These are phyloP conservation scores for Agelas oroides DNA, from an alignment of 37 sponge, comb jelly and placozoan species.

Conservation along the genomic window DNA sequence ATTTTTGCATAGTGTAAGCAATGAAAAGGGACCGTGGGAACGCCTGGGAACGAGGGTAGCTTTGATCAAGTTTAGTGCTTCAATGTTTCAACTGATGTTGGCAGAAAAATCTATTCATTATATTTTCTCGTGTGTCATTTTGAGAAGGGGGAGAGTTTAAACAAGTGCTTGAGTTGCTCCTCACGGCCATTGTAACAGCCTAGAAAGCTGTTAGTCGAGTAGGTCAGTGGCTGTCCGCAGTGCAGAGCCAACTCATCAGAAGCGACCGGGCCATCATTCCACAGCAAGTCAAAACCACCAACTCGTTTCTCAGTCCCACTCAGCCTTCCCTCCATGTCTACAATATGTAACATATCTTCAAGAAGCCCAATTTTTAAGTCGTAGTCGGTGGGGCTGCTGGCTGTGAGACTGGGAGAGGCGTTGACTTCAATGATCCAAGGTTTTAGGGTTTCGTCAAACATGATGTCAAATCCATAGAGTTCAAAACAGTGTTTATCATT, in stretches of 20 bases:
- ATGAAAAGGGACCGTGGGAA: too few relatives aligned
- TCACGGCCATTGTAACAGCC: conserved; percentile 86
- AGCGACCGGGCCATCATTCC: conserved; percentile 98
- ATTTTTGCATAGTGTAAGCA: too few relatives aligned
- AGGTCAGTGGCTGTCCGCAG: conserved; percentile 84
- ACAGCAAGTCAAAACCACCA: conserved; percentile 99
- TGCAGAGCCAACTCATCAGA: conserved; percentile 89
- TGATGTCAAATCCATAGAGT: conserved; percentile 97
- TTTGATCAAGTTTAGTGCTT: too few relatives aligned
- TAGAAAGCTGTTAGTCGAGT: conserved; percentile 90
- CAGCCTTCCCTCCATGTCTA: conserved; percentile 94
- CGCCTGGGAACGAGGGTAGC: too few relatives aligned
- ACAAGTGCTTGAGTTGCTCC: conserved; percentile 77
- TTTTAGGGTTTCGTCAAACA: conserved; percentile 94
- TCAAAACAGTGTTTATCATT: conserved; percentile 99
- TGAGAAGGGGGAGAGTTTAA: conserved; percentile 42
- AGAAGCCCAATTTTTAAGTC: conserved; percentile 94
- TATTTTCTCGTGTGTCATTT: too few relatives aligned
- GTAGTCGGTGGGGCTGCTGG: conserved; percentile 97
- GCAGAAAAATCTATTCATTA: too few relatives aligned
- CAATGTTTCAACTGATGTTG: too few relatives aligned
- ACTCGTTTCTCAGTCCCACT: conserved; percentile 94
- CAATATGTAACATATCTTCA: conserved; percentile 93
- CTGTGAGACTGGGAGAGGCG: conserved; percentile 97
- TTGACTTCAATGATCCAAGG: conserved; percentile 99